These are phyloP conservation scores for Chaetophractus vellerosus DNA, from an alignment of 2,797 vertebrate genomes.

Conservation along the genomic window DNA sequence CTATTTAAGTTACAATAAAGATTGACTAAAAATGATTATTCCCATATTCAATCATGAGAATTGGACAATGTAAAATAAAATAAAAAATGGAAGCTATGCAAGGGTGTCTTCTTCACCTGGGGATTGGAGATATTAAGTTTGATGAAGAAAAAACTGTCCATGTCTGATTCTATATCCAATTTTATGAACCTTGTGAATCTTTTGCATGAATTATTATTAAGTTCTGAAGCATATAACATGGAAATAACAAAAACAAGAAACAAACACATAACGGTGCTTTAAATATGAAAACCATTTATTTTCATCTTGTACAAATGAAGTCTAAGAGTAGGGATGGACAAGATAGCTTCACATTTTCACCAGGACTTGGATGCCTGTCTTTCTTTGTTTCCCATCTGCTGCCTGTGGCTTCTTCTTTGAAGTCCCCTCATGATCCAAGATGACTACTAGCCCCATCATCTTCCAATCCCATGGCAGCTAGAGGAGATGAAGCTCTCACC, in stretches of 20 bases:
- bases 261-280: background rate
- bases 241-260: background rate
- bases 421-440: background rate
- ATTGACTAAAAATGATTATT: background rate
- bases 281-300: background rate
- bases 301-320: background rate
- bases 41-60: background rate
- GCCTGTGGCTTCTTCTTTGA: background rate
- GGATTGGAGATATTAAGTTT: background rate
- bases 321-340: background rate
- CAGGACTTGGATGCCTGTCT: background rate
- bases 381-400: background rate
- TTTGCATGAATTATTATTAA: background rate
- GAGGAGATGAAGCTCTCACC: background rate
- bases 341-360: background rate
- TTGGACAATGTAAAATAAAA: background rate
- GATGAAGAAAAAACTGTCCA: background rate
- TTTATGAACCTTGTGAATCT: background rate
- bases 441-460: background rate
- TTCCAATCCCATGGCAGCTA: background rate
- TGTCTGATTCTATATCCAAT: background rate
- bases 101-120: background rate
- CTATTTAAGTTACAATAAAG: background rate
- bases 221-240: background rate
- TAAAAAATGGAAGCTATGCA: background rate